These are phyloP conservation scores for Coelopa frigida DNA, from an alignment of 1,140 invertebrate species.

Conservation along the genomic window DNA sequence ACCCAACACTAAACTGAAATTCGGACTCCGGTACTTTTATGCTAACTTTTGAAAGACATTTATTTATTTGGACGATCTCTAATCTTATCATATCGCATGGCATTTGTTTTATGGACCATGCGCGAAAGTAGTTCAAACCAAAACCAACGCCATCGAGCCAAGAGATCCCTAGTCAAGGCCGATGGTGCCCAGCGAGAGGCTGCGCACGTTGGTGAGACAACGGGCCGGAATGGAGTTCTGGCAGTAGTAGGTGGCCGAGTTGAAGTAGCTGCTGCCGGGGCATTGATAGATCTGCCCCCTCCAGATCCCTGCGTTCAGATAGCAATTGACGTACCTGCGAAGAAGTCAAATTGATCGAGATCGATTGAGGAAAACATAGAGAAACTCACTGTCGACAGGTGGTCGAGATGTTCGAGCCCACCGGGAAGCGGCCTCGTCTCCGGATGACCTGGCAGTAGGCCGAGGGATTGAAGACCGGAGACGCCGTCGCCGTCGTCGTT, in stretches of 20 bases:
- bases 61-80: too few species aligned
- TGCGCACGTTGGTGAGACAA: background rate
- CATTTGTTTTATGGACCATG: too few species aligned
- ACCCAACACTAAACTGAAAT: too few species aligned
- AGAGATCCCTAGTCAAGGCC: background rate
- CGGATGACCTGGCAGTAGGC: constrained; percentile 20
- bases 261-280: constrained; percentile 21
- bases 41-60: too few species aligned
- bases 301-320: constrained; percentile 19
- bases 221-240: constrained; percentile 14
- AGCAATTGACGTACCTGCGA: constrained; percentile 26
- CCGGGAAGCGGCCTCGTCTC: constrained; percentile 17
- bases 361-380: background rate
- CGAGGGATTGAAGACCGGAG: constrained; percentile 6
- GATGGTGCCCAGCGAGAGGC: background rate
- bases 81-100: too few species aligned
- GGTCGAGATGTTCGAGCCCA: constrained; percentile 23
- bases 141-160: background rate
- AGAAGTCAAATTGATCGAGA: background rate
- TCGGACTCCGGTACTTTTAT: too few species aligned
- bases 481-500: constrained; percentile 14
- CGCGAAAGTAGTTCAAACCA: too few species aligned
- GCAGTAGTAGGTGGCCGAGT: constrained; percentile 11
- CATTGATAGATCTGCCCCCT: constrained; percentile 24
- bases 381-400: constrained; percentile 24